Base-by-base conservation (phyloP, 2,113 vertebrate species). In the Myotis yumanensis region DNA sequence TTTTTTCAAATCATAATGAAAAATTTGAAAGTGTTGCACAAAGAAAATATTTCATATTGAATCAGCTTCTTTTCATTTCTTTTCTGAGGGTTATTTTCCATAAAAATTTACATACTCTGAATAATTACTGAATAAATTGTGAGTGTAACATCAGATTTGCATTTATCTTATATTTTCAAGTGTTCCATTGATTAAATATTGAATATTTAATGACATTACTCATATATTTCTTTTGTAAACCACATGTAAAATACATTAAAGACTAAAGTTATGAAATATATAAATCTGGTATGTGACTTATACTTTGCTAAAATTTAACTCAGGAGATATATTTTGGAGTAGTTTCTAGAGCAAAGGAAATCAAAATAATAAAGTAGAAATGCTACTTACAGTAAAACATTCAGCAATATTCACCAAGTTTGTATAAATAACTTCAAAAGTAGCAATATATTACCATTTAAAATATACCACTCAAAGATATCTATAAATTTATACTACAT, bases 111-210 rank as follows among this genome's bases (percentile, higher is more conserved):
- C 0, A 79, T 1, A 0, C 18, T 86, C 30, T 28, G 46, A 87
- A 64, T 94, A 95, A 95, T 95, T 96, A 95, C 51, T 81, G 4
- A 66, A 92, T 25, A 91, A 93, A 85, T 77, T 28, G 32, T 76
- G 32, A 52, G 22, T 90, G 0, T 20, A 91, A 64, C 32, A 95
- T 86, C 62, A 0, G 37, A 91, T 86, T 94, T 96, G 59, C 20
- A 80, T 84, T 96, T 96, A 71, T 54, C 25, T 95, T 97, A 91
- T 87, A 81, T 95, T 95, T 96, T 87, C 62, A 96, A 97, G 73
- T 97, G 95, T 93, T 93, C 68, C 2, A 62, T 76, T 97, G 51
- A 94, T 96, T 97, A 97, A 96, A 62, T 93, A 79, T 72, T 94
- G 12, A 25, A 87, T 69, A 89, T 46, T 46, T 72, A 96, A 87